Evolutionary conservation across 2,888 invertebrate species (phyloP).

Genomic region (Oegoconia quadripuncta): DNA sequence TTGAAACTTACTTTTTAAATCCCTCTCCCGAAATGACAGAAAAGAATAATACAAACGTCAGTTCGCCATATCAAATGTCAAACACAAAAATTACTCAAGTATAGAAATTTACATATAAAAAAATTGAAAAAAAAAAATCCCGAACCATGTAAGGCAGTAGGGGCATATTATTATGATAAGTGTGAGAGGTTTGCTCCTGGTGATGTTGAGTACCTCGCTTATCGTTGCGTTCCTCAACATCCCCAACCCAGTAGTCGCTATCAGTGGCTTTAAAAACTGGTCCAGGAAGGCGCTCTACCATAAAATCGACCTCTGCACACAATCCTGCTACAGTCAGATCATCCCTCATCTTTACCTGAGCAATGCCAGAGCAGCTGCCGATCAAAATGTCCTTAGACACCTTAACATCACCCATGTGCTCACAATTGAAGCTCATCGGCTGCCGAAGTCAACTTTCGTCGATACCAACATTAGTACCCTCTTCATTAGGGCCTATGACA

Average conservation of each 20-base stretch:
- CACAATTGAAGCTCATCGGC: slow-evolving; percentile 62
- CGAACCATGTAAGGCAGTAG: not conserved
- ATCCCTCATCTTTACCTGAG: slow-evolving; percentile 63
- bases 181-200: slow-evolving; percentile 11
- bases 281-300: slow-evolving; percentile 54
- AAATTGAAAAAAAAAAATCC: not conserved
- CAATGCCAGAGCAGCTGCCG: slow-evolving; percentile 65
- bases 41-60: not conserved
- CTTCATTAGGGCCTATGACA: slow-evolving; percentile 71
- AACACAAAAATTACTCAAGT: not conserved
- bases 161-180: slow-evolving; percentile 5
- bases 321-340: slow-evolving; percentile 62
- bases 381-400: slow-evolving; percentile 47
- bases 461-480: slow-evolving; percentile 59
- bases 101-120: not conserved
- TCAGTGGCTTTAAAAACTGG: slow-evolving; percentile 58
- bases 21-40: not conserved
- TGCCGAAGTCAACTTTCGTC: slow-evolving; percentile 58
- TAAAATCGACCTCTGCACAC: slow-evolving; percentile 65
- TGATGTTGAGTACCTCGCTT: slow-evolving; percentile 41
- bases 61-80: not conserved
- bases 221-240: slow-evolving; percentile 59
- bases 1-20: too few relatives aligned
- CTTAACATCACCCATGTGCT: slow-evolving; percentile 72
- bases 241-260: slow-evolving; percentile 52